Evolutionary conservation across 2,113 vertebrate genomes (phyloP).

Genomic region (Ailuropoda melanoleuca): DNA sequence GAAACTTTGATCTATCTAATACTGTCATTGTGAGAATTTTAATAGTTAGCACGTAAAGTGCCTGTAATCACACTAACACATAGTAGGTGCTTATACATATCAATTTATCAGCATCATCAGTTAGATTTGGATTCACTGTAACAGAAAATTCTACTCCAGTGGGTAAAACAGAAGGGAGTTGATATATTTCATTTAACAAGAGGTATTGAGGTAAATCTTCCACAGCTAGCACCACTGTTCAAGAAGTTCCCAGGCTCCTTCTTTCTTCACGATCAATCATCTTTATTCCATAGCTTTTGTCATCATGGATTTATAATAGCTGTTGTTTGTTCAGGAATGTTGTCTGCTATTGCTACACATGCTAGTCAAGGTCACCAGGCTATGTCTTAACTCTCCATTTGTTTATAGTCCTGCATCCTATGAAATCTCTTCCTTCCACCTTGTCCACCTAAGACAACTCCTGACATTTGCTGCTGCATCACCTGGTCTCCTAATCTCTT

Average conservation of each 20-base stretch:
- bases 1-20: background rate
- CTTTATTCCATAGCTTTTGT: background rate
- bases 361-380: background rate
- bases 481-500: background rate
- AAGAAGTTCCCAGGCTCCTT: background rate
- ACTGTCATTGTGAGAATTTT: background rate
- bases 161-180: background rate
- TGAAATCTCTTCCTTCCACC: background rate
- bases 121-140: background rate
- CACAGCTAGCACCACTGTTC: background rate
- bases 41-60: background rate
- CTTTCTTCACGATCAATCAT: background rate
- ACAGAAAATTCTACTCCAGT: background rate
- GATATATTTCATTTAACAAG: background rate
- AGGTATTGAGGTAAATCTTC: background rate
- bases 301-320: background rate
- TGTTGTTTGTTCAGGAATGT: background rate
- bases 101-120: background rate
- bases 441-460: background rate
- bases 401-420: background rate
- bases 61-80: background rate
- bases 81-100: background rate
- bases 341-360: background rate
- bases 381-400: background rate
- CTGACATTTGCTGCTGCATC: background rate